phyloP scores from a whole-genome alignment of 2,888 invertebrate species.

The Ceraclea dissimilis region DNA sequence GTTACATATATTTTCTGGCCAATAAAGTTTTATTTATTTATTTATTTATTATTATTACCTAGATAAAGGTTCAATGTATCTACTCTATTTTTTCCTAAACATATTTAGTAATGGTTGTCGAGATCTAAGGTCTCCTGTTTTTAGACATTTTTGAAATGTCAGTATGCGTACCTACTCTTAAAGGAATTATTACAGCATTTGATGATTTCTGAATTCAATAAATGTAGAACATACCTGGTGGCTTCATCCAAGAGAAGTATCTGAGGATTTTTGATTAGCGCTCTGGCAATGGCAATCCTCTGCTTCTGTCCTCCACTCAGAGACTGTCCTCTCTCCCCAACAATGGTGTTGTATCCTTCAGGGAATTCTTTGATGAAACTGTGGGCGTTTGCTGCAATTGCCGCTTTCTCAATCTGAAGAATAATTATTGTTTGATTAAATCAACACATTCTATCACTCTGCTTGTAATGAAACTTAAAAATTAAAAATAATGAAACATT shows the following conservation, averaged over 20 bases:
- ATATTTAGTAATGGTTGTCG: too few species aligned
- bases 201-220: too few species aligned
- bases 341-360: constrained; percentile 72
- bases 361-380: constrained; percentile 82
- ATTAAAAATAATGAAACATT: too few species aligned
- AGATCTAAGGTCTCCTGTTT: too few species aligned
- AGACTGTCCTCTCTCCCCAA: constrained; percentile 87
- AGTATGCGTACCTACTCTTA: too few species aligned
- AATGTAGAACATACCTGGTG: constrained; percentile 66
- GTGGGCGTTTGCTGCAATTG: constrained; percentile 83
- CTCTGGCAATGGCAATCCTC: constrained; percentile 89
- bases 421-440: background rate
- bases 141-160: too few species aligned
- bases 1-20: too few species aligned
- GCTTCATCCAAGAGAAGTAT: constrained; percentile 90
- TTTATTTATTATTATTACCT: too few species aligned
- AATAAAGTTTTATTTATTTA: too few species aligned
- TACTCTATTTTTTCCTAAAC: too few species aligned
- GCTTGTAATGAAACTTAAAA: background rate
- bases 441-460: background rate
- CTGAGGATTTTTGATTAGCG: constrained; percentile 83
- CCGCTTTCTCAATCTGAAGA: constrained; percentile 64
- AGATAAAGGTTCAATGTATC: too few species aligned
- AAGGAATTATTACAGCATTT: too few species aligned
- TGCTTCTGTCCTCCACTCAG: constrained; percentile 94